phyloP scores from a whole-genome alignment of 2,888 invertebrate species.

The Cheilosia variabilis region DNA sequence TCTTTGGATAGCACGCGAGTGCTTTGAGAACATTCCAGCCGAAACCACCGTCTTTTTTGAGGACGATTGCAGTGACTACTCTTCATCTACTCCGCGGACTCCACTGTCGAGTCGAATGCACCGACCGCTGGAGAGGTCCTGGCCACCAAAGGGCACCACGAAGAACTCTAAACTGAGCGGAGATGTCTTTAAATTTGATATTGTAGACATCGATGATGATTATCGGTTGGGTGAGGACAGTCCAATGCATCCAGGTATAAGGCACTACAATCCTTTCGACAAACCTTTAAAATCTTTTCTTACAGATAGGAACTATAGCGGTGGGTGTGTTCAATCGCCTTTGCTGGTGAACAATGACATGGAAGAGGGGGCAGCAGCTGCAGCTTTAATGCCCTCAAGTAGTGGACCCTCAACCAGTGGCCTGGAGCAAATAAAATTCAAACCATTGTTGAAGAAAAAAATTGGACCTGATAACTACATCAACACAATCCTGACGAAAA shows the following conservation, averaged over 20 bases:
- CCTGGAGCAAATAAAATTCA: constrained; percentile 84
- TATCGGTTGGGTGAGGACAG: constrained; percentile 83
- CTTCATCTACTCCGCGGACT: constrained; percentile 81
- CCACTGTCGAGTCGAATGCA: constrained; percentile 83
- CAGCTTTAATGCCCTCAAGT: constrained; percentile 53
- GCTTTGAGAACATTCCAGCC: constrained; percentile 82
- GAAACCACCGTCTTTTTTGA: constrained; percentile 80
- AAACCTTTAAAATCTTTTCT: background rate
- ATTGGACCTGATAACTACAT: constrained; percentile 90
- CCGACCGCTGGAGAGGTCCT: constrained; percentile 90
- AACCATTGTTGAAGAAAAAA: constrained; percentile 86
- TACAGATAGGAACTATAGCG: constrained; percentile 73
- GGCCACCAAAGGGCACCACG: constrained; percentile 87
- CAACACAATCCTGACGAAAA: constrained; percentile 85
- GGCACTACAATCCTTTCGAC: background rate
- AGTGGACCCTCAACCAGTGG: constrained; percentile 71
- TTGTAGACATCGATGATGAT: constrained; percentile 91
- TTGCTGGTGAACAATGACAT: constrained; percentile 76
- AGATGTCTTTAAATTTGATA: constrained; percentile 92
- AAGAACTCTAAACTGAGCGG: constrained; percentile 86
- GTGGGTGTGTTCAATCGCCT: constrained; percentile 80
- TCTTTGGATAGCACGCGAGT: constrained; percentile 83
- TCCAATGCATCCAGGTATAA: constrained; percentile 71
- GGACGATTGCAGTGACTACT: constrained; percentile 80
- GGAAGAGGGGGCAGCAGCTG: constrained; percentile 60